These are phyloP conservation scores for Tachystola acroxantha DNA, from an alignment of 2,888 invertebrate genomes.

Conservation along the genomic window DNA sequence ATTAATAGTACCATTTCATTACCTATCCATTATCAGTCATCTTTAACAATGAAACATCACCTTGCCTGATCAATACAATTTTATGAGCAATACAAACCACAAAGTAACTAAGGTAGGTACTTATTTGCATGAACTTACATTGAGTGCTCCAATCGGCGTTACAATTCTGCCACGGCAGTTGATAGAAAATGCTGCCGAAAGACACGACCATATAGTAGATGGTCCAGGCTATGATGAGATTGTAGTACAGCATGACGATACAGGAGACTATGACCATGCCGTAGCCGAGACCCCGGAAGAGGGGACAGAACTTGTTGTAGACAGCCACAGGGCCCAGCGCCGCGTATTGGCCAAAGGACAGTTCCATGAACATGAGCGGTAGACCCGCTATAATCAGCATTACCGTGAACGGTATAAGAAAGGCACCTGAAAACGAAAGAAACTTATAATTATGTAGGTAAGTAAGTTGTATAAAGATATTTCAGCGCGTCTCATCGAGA, in stretches of 20 bases:
- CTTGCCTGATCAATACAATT: too few relatives aligned
- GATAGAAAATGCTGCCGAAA: conserved; percentile 80
- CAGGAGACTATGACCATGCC: conserved; percentile 88
- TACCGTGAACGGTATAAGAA: conserved; percentile 89
- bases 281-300: conserved; percentile 85
- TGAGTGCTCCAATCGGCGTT: conserved; percentile 84
- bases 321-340: conserved; percentile 88
- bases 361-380: conserved; percentile 90
- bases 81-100: too few relatives aligned
- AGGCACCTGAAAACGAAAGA: conserved; percentile 80
- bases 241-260: conserved; percentile 87
- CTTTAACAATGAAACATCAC: too few relatives aligned
- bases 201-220: conserved; percentile 83
- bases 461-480: too few relatives aligned
- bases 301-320: conserved; percentile 87
- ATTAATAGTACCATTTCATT: too few relatives aligned
- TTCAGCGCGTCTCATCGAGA: too few relatives aligned
- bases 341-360: conserved; percentile 91
- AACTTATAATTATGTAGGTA: not conserved
- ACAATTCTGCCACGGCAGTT: conserved; percentile 85
- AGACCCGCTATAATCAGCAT: conserved; percentile 89
- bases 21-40: too few relatives aligned
- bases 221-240: conserved; percentile 88
- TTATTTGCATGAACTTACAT: too few relatives aligned
- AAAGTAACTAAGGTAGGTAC: too few relatives aligned